Evolutionary conservation across 2,888 invertebrate genomes (phyloP).

Genomic region (Eupithecia insigniata): DNA sequence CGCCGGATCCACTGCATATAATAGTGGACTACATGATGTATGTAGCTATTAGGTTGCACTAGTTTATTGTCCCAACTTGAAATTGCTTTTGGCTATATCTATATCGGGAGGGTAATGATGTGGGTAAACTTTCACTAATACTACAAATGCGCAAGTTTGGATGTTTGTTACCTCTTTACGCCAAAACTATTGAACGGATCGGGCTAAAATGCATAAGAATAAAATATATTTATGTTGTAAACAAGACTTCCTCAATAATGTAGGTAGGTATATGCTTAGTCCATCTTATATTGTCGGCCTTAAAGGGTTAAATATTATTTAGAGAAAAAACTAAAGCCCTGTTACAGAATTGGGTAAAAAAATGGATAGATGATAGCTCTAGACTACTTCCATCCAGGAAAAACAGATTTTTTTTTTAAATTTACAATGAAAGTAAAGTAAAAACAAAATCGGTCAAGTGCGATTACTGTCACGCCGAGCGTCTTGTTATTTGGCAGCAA

Average conservation of each 20-base stretch:
- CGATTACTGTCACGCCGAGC: background rate
- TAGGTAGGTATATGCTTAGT: no score
- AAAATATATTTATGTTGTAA: no score
- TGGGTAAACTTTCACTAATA: constrained; percentile 13
- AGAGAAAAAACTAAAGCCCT: no score
- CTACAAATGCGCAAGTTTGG: background rate
- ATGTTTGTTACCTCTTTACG: background rate
- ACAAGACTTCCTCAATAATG: no score
- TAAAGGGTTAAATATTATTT: no score
- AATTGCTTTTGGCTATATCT: constrained; percentile 33
- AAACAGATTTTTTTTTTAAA: no score
- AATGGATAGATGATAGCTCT: background rate
- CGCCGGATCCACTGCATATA: constrained; percentile 51
- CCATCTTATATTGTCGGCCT: no score
- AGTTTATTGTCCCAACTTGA: constrained; percentile 31
- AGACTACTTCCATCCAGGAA: background rate
- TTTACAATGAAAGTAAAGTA: no score
- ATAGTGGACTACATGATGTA: constrained; percentile 37
- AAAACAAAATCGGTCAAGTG: background rate
- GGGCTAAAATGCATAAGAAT: background rate
- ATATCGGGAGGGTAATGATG: constrained; percentile 15
- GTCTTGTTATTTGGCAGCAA: background rate
- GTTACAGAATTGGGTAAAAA: no score
- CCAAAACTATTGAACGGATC: background rate
- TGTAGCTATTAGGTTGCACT: constrained; percentile 31